Evolutionary conservation across 2,888 invertebrate genomes (phyloP).

Genomic region (Hypomecis atomaria): DNA sequence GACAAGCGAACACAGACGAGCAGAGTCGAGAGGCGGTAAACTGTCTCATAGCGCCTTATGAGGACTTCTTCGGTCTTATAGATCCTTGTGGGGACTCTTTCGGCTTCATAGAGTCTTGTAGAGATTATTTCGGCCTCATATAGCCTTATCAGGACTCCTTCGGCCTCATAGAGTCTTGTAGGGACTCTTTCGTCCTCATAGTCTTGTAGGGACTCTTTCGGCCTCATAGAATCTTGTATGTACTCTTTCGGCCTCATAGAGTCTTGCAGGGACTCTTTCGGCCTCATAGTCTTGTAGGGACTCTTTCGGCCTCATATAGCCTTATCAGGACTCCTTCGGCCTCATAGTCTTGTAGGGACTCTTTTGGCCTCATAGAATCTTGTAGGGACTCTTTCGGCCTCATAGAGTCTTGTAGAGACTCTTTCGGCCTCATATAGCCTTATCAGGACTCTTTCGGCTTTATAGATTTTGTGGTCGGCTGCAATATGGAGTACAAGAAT

Average conservation of each 20-base stretch:
- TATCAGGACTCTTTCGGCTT: slow-evolving; percentile 92
- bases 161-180: slow-evolving; percentile 64
- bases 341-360: slow-evolving; percentile 81
- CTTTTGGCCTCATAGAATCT: slow-evolving; percentile 93
- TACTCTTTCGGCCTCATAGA: slow-evolving; percentile 56
- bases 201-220: slow-evolving; percentile 91
- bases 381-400: no score
- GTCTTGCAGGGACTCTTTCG: no score
- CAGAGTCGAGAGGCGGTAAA: no score
- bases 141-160: slow-evolving; percentile 89
- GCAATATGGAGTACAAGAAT: slow-evolving; percentile 94
- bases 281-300: slow-evolving; percentile 72
- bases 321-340: no score
- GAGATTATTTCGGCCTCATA: no score
- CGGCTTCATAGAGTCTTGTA: slow-evolving; percentile 91
- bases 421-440: no score
- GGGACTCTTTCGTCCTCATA: no score
- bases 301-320: slow-evolving; percentile 86
- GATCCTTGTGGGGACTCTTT: slow-evolving; percentile 89
- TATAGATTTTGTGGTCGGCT: slow-evolving; percentile 92
- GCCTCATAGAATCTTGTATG: slow-evolving; percentile 92
- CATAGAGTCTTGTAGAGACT: no score
- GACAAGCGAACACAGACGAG: no score
- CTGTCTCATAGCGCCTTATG: no score
- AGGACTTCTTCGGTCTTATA: no score